phyloP scores from a whole-genome alignment of 2,888 invertebrate species.

The Zonitis immaculata region DNA sequence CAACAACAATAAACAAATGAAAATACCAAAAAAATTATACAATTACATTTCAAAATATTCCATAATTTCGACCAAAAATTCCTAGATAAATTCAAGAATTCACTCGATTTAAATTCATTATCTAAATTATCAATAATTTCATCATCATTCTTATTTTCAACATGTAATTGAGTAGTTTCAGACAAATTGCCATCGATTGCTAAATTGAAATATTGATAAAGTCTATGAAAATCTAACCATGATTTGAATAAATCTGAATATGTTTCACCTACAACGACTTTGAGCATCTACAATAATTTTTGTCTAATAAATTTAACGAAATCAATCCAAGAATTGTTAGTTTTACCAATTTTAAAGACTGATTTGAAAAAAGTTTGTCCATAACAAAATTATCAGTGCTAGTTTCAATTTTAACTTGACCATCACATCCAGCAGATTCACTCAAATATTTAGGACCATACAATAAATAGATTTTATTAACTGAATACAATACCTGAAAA shows the following conservation, averaged over 20 bases:
- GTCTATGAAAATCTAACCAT: neutral
- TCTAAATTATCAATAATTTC: neutral
- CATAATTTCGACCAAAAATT: neutral
- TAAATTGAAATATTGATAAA: neutral
- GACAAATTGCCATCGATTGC: neutral
- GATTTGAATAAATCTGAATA: neutral
- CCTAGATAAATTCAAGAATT: neutral
- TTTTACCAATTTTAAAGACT: neutral
- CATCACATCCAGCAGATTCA: neutral
- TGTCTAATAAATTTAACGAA: neutral
- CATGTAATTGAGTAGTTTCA: neutral
- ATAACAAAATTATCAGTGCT: neutral
- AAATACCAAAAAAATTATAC: neutral
- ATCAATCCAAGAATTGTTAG: constrained; percentile 5
- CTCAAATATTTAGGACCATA: neutral
- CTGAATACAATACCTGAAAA: neutral
- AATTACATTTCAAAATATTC: neutral
- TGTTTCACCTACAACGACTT: neutral
- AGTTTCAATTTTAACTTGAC: neutral
- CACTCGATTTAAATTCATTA: neutral
- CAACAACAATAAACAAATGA: neutral
- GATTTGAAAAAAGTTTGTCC: neutral
- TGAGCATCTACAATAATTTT: neutral
- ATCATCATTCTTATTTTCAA: neutral
- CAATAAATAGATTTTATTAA: neutral